A percentile compares a stretch with the other conserved stretches of the same genome.
phyloP scores from a whole-genome alignment of 2,888 invertebrate genomes.

The Tillus elongatus region DNA sequence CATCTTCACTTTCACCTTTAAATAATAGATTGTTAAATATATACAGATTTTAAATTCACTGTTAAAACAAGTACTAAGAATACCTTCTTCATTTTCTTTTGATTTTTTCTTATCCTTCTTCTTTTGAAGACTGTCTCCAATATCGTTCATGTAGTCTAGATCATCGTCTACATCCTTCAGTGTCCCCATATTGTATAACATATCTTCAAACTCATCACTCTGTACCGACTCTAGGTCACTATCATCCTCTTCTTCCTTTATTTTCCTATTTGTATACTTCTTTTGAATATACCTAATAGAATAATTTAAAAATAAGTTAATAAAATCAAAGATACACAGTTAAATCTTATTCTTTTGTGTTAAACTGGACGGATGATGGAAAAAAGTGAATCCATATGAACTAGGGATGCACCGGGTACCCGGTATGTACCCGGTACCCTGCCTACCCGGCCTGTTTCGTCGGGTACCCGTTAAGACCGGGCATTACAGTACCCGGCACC shows the following conservation, averaged over 20 bases:
- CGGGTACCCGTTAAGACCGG: no score
- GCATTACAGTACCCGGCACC: no score
- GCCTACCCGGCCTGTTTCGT: no score
- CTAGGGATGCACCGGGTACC: no score
- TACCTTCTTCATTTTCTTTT: conserved; percentile 16
- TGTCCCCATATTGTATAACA: conserved; percentile 49
- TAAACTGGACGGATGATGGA: no score
- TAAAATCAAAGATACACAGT: conserved; percentile 8
- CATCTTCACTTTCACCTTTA: conserved; percentile 22
- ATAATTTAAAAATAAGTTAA: conserved; percentile 36
- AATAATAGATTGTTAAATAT: no score
- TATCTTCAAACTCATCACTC: conserved; percentile 68
- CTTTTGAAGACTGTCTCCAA: conserved; percentile 43
- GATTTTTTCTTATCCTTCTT: conserved; percentile 19
- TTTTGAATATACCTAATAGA: conserved; percentile 54
- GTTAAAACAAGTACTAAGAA: conserved; percentile 25
- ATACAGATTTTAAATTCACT: no score
- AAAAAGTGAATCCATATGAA: no score
- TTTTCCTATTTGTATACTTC: conserved; percentile 37
- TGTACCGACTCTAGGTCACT: conserved; percentile 63
- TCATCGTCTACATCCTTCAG: conserved; percentile 45
- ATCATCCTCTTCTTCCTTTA: conserved; percentile 47
- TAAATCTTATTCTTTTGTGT: no score
- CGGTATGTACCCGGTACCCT: no score
- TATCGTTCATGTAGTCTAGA: conserved; percentile 59